Base-by-base conservation (phyloP, 2,797 vertebrate species). In the Alca torda region DNA sequence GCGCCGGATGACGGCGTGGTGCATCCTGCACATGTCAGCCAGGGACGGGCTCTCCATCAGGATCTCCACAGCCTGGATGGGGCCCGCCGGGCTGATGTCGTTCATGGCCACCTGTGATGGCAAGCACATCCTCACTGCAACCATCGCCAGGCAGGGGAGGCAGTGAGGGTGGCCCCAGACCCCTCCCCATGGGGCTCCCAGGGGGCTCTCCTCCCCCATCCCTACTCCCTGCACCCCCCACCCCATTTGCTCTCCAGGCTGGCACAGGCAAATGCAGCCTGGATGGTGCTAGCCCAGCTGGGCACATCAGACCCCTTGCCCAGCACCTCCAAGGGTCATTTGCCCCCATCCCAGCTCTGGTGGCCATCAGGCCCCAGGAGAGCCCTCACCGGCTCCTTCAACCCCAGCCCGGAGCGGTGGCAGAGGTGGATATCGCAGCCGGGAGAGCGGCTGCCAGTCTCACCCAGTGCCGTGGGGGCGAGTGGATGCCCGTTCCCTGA, bases 21-120 rank as follows among this genome's bases (percentile, higher is more conserved):
- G 99, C 59, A 98, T 96, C 87, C 98, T 97, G 96, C 99, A 99
- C 96, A 99, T 96, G 17, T 98, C 97, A 5, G 98, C 98, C 91
- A 99, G 69, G 5, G 98, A 99, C 0, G 97, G 95, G 97, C 99
- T 99, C 93, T 99, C 98, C 76, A 99, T 97, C 70, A 97, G 98
- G 88, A 99, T 97, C 97, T 99, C 99, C 90, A 99, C 92, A 0
- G 96, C 96, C 79, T 96, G 97, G 93, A 98, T 77, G 48, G 98
- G 93, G n/a, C 97, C 98, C 0, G 90, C 97, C 0, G 85, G 75
- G 69, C 87, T 95, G 74, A 98, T 93, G 77, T 98, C 98, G 0
- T 90, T 96, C 79, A 98, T 73, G 3, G 97, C 86, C 70, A 99
- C 98, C 99, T 99, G 97, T 2, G 35, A 83, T n/a, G 84, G 45